Evolutionary conservation across 2,797 vertebrate species (phyloP).

Genomic region (Triplophysa bombifrons): DNA sequence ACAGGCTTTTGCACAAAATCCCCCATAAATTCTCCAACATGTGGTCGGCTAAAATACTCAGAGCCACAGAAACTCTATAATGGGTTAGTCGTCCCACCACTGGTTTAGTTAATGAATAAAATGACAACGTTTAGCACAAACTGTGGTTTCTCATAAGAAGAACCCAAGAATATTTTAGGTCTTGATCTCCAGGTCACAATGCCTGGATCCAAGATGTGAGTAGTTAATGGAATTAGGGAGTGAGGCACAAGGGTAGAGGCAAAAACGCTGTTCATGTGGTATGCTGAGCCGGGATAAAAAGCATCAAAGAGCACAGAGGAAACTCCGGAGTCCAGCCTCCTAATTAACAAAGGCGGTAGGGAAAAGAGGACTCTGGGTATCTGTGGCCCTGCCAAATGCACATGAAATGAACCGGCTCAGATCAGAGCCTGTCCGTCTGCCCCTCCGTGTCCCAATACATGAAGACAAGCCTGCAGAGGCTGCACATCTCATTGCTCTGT

Average conservation of each 20-base stretch:
- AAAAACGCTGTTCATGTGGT: slow-evolving; percentile 60
- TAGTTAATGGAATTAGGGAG: slow-evolving; percentile 24
- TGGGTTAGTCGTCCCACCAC: slow-evolving; percentile 66
- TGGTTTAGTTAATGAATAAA: slow-evolving; percentile 59
- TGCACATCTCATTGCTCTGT: slow-evolving; percentile 34
- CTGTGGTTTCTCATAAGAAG: slow-evolving; percentile 46
- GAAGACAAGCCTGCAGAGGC: slow-evolving; percentile 68
- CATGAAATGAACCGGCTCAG: slow-evolving; percentile 80
- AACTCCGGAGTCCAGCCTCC: slow-evolving; percentile 76
- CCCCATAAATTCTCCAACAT: slow-evolving; percentile 26
- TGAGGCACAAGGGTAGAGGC: slow-evolving; percentile 33
- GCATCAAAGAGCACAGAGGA: slow-evolving; percentile 60
- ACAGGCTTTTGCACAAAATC: slow-evolving; percentile 37
- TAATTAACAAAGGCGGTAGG: slow-evolving; percentile 82
- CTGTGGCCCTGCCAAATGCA: slow-evolving; percentile 78
- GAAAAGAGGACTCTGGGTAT: slow-evolving; percentile 82
- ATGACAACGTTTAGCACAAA: slow-evolving; percentile 32
- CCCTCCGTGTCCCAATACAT: slow-evolving; percentile 73
- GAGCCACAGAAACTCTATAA: slow-evolving; percentile 54
- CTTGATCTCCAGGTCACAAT: slow-evolving; percentile 24
- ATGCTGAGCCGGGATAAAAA: slow-evolving; percentile 54
- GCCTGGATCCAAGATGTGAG: slow-evolving; percentile 38
- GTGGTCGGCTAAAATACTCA: slow-evolving; percentile 23
- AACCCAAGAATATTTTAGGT: not conserved
- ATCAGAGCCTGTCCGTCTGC: slow-evolving; percentile 77